Base-by-base conservation (phyloP, 2,888 invertebrate species). In the Lacanobia oleracea region DNA sequence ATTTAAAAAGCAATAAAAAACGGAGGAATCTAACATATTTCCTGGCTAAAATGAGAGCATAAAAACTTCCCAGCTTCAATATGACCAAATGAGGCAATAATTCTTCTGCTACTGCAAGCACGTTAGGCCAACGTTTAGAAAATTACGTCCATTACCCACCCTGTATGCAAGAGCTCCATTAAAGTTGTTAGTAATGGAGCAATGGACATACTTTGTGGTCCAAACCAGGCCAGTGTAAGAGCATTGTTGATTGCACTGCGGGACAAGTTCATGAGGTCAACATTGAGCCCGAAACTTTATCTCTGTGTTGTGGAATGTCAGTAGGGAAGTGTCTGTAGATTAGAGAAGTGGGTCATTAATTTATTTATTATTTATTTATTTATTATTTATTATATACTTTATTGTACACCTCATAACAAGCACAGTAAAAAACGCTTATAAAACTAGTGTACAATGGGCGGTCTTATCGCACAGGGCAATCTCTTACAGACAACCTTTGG, bases 211-310 rank as follows among this genome's bases (percentile, higher is more conserved):
- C 64, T 72, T 77, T 80, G 79, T 72, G 79, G 68, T 82, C 54
- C 56, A 61, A 48, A 12, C 51, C 5, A 59, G 63, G 63, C 53
- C 59, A 23, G 54, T 18, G 68, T 66, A 61, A 57, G 66, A 82
- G 56, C 82, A 69, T 80, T 72, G 82, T 80, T 82, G 72, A 82
- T 82, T 82, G 72, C 63, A 81, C 43, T 63, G 33, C 59, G 54
- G 68, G 43, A 45, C 63, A 57, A 72, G 68, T 81, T 80, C 68
- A 72, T 51, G 78, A 48, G 79, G 78, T 77, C 72, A 67, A 51
- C 57, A 54, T 65, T 65, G 63, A 74, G 33, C 60, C 40, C 27
- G 7, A 62, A 70, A 67, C 48, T 71, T 70, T 48, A 73, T 75
- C 57, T 53, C 37, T 40, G 45, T 51, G 16, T 37, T 43, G 16